Evolutionary conservation across 2,113 vertebrate species (phyloP).

Genomic region (Ptyas mucosa): DNA sequence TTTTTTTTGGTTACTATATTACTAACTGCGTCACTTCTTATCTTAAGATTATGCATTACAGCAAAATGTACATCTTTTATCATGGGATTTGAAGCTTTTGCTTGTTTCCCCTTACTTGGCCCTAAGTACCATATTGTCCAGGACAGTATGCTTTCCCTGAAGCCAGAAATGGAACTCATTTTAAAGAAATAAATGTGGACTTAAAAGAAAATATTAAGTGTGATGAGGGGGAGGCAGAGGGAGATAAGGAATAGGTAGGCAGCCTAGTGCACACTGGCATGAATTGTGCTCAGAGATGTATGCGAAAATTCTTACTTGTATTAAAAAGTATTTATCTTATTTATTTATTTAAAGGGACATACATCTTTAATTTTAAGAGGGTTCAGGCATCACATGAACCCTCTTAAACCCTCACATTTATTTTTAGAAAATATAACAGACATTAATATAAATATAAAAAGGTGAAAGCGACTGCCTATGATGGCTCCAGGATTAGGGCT

Average conservation of each 20-base stretch:
- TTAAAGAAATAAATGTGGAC: background rate
- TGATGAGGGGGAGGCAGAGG: background rate
- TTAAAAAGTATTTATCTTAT: background rate
- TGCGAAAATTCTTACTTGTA: background rate
- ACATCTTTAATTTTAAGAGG: background rate
- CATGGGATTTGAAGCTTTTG: background rate
- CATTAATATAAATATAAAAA: too few species aligned
- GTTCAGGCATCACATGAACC: background rate
- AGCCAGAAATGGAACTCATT: background rate
- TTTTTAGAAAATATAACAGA: background rate
- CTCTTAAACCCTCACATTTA: too few species aligned
- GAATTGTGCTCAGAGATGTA: background rate
- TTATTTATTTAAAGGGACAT: background rate
- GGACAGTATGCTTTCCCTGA: background rate
- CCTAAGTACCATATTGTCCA: background rate
- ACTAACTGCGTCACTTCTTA: slow-evolving; percentile 7
- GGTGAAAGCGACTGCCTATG: too few species aligned
- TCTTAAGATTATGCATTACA: background rate
- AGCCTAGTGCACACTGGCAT: background rate
- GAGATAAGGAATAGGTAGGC: background rate
- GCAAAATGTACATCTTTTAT: background rate
- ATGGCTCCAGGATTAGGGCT: too few species aligned
- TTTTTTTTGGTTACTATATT: background rate
- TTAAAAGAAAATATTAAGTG: background rate
- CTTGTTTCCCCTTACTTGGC: background rate